phyloP scores from a whole-genome alignment of 1,140 invertebrate genomes.

The Hypsibius dujardini region DNA sequence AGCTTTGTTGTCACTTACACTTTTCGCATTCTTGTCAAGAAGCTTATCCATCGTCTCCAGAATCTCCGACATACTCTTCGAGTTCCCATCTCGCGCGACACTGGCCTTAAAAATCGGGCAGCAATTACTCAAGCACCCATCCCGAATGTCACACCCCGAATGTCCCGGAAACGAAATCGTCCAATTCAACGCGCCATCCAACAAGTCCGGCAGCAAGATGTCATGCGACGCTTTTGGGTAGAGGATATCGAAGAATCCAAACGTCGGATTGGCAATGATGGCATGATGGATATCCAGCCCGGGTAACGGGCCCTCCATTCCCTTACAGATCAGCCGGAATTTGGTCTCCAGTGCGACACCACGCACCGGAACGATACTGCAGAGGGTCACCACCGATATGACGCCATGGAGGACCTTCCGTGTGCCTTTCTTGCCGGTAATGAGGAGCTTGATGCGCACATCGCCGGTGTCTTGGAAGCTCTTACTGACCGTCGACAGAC shows the following conservation, averaged over 20 bases:
- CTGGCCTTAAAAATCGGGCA: neutral
- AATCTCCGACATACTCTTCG: neutral
- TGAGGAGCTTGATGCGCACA: neutral
- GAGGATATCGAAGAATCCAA: neutral
- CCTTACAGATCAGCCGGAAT: neutral
- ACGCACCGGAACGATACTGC: neutral
- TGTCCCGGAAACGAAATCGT: neutral
- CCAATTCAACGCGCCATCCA: neutral
- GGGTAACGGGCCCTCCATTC: neutral
- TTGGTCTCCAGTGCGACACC: neutral
- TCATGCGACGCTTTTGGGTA: neutral
- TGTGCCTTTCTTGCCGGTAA: neutral
- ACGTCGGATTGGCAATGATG: neutral
- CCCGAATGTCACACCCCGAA: neutral
- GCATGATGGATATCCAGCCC: slow-evolving; percentile 5
- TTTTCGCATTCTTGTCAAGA: neutral
- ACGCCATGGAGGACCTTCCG: neutral
- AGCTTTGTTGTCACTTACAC: neutral
- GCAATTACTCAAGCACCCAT: neutral
- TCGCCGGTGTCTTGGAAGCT: neutral
- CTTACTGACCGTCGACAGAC: neutral
- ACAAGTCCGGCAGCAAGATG: neutral
- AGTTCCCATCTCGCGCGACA: neutral
- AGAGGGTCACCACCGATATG: neutral
- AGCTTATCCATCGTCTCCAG: neutral